A percentile compares a stretch with the other conserved stretches of the same genome.
Evolutionary conservation across 1,140 invertebrate genomes (phyloP).

Genomic region (Camponotus pennsylvanicus): DNA sequence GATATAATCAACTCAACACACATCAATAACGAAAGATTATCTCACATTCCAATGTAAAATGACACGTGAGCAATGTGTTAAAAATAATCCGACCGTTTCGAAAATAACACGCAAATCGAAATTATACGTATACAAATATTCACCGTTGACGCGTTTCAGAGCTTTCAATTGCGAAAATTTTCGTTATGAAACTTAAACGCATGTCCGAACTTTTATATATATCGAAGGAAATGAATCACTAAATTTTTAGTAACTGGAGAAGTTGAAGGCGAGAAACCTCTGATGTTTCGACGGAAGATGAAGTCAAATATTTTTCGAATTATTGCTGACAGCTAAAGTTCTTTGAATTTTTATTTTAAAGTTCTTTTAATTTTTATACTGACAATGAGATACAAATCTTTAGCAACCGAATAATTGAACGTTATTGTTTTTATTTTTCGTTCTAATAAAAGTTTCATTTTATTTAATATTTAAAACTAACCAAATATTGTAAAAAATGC

Average conservation of each 20-base stretch:
- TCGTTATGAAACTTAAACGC: not conserved
- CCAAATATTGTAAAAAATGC: not conserved
- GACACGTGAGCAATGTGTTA: slow-evolving; percentile 39
- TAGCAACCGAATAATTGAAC: not conserved
- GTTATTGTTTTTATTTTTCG: not conserved
- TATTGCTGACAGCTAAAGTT: not conserved
- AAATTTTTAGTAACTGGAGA: not conserved
- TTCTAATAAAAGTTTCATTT: slow-evolving; percentile 3
- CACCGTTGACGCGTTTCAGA: slow-evolving; percentile 2
- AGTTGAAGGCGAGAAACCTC: not conserved
- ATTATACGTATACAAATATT: slow-evolving; percentile 46
- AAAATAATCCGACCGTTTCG: slow-evolving; percentile 17
- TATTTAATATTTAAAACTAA: not conserved
- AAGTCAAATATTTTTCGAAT: not conserved
- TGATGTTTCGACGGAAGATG: not conserved
- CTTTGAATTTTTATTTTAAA: not conserved
- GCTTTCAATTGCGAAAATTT: slow-evolving; percentile 25
- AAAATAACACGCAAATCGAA: slow-evolving; percentile 32
- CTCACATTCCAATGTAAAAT: slow-evolving; percentile 14
- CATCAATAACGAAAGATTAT: not conserved
- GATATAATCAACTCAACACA: not conserved
- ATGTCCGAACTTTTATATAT: slow-evolving; percentile 22
- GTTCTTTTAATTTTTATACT: not conserved
- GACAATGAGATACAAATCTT: not conserved
- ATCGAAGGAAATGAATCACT: slow-evolving; percentile 10